These are phyloP conservation scores for Sinhomidia bicolor DNA, from an alignment of 2,888 invertebrate species.

Conservation along the genomic window DNA sequence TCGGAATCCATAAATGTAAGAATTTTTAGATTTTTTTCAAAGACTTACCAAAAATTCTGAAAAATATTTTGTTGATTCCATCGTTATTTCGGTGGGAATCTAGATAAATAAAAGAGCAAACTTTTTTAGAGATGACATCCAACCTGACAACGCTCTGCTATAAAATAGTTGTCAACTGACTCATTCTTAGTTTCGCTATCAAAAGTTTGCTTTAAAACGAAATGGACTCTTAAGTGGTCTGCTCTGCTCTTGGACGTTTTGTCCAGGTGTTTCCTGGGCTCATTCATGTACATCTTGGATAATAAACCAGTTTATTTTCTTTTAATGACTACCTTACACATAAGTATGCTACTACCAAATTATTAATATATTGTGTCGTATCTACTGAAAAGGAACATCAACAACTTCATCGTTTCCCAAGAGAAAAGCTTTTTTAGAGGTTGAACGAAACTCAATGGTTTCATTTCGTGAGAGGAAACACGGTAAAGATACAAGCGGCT, in stretches of 20 bases:
- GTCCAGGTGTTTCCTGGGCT: conserved; percentile 63
- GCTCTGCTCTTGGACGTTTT: conserved; percentile 19
- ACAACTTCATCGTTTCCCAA: not conserved
- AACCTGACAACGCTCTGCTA: too few species aligned
- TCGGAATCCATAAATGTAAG: too few species aligned
- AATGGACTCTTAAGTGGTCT: conserved; percentile 25
- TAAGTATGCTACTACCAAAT: conserved; percentile 24
- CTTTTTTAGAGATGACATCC: not conserved
- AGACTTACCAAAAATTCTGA: too few species aligned
- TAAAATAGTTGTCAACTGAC: conserved; percentile 21
- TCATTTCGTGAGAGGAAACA: conserved; percentile 7
- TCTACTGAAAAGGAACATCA: conserved; percentile 4
- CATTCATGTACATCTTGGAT: conserved; percentile 14
- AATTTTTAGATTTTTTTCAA: too few species aligned
- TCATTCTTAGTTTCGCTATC: not conserved
- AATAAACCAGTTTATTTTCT: conserved; percentile 42
- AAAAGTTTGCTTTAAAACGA: not conserved
- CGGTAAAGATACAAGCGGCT: not conserved
- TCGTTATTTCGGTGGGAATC: too few species aligned
- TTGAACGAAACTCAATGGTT: not conserved
- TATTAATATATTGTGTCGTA: conserved; percentile 8
- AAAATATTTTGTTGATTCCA: too few species aligned
- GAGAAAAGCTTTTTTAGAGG: conserved; percentile 38
- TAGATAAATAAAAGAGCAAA: not conserved
- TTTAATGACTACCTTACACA: not conserved